phyloP scores from a whole-genome alignment of 30 jellyfish, hydroid and myxozoan genomes.

The Rhopilema esculentum region DNA sequence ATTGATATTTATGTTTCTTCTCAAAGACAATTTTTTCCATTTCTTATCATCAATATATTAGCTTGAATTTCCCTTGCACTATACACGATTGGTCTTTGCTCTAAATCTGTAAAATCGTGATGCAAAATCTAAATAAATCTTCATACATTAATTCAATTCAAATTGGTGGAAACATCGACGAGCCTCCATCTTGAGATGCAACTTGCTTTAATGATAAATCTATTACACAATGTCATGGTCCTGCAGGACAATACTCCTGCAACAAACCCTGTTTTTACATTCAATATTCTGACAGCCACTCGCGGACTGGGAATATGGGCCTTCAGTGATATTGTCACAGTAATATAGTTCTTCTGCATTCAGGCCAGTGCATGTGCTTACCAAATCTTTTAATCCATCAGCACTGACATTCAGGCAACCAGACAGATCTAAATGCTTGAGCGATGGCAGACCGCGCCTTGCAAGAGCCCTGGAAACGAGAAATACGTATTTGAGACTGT shows the following conservation, averaged over 20 bases:
- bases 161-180: neutral
- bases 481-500: neutral
- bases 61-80: no score
- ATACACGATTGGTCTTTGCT: neutral
- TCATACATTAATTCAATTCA: neutral
- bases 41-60: no score
- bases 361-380: constrained; percentile 66
- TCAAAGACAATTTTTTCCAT: neutral
- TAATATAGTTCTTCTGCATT: constrained; percentile 78
- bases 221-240: constrained; percentile 8
- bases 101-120: neutral
- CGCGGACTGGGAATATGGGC: constrained; percentile 76
- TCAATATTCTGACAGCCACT: constrained; percentile 95
- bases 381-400: constrained; percentile 73
- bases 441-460: constrained; percentile 80
- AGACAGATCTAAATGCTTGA: constrained; percentile 88
- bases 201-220: neutral
- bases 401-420: constrained; percentile 92
- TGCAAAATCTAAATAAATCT: neutral
- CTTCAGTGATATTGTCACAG: constrained; percentile 92
- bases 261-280: constrained; percentile 89
- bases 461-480: constrained; percentile 79
- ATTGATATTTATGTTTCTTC: neutral
- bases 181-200: neutral
- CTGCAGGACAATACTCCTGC: constrained; percentile 69